These are phyloP conservation scores for Lithophane ornitopus DNA, from an alignment of 2,888 invertebrate genomes.

Conservation along the genomic window DNA sequence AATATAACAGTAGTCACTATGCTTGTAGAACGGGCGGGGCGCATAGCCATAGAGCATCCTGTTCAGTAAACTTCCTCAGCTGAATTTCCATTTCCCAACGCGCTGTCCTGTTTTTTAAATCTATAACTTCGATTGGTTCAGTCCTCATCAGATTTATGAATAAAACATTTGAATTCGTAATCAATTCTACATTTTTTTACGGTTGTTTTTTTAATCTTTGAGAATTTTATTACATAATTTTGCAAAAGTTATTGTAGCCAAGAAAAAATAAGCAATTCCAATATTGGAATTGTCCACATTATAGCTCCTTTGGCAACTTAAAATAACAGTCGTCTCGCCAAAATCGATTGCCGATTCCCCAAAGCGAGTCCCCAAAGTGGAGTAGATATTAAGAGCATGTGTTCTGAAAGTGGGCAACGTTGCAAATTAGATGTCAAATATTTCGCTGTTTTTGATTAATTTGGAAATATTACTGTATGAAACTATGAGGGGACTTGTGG, in stretches of 20 bases:
- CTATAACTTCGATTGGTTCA: constrained; percentile 20
- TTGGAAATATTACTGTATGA: no score
- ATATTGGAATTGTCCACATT: background rate
- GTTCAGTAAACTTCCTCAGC: background rate
- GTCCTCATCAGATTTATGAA: constrained; percentile 34
- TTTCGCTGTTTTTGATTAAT: no score
- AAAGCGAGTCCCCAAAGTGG: constrained; percentile 38
- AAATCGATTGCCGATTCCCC: constrained; percentile 48
- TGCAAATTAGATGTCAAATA: no score
- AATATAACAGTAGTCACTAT: background rate
- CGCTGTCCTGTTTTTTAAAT: constrained; percentile 27
- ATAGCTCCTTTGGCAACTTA: constrained; percentile 10
- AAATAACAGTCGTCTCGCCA: constrained; percentile 33
- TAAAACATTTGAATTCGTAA: constrained; percentile 45
- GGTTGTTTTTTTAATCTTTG: constrained; percentile 29
- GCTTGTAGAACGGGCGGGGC: background rate
- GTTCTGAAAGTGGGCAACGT: background rate
- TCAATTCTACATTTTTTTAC: constrained; percentile 38
- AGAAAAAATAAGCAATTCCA: constrained; percentile 16
- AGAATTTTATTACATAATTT: constrained; percentile 11
- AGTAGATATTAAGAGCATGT: constrained; percentile 15
- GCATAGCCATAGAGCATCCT: background rate
- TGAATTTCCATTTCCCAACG: background rate
- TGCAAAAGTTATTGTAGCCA: constrained; percentile 8
- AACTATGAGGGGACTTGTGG: background rate